Evolutionary conservation across 2,888 invertebrate species (phyloP).

Genomic region (Keiferia lycopersicella): DNA sequence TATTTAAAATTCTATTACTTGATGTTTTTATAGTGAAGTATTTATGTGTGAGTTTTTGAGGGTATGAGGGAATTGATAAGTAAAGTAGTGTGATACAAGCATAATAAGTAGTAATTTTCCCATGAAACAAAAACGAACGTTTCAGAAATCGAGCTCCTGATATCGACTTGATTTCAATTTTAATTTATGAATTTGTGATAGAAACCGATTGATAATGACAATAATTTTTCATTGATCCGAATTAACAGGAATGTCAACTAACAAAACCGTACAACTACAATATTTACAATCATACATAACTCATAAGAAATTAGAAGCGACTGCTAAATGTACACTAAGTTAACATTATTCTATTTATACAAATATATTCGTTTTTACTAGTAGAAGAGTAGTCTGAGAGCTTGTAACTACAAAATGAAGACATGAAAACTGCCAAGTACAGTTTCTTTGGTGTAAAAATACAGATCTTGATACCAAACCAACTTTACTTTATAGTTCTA

Average conservation of each 20-base stretch:
- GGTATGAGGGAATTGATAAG: no score
- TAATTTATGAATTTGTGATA: background rate
- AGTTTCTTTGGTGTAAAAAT: slow-evolving; percentile 30
- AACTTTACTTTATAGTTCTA: background rate
- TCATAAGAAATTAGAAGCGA: slow-evolving; percentile 39
- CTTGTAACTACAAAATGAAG: background rate
- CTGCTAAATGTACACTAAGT: slow-evolving; percentile 41
- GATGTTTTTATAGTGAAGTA: no score
- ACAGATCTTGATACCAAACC: background rate
- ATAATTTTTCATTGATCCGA: slow-evolving; percentile 20
- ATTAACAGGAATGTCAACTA: slow-evolving; percentile 45
- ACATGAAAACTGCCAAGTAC: background rate
- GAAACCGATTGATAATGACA: background rate
- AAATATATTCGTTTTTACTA: slow-evolving; percentile 31
- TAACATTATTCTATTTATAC: slow-evolving; percentile 48
- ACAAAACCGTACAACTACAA: slow-evolving; percentile 30
- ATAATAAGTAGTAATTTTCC: no score
- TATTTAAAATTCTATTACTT: no score
- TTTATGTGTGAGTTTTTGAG: no score
- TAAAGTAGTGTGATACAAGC: no score
- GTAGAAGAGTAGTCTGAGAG: slow-evolving; percentile 3
- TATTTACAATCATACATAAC: slow-evolving; percentile 43
- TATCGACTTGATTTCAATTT: background rate
- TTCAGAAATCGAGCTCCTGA: no score
- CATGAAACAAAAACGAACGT: no score